phyloP scores from a whole-genome alignment of 2,113 vertebrate genomes.

The Dicaeum eximium region DNA sequence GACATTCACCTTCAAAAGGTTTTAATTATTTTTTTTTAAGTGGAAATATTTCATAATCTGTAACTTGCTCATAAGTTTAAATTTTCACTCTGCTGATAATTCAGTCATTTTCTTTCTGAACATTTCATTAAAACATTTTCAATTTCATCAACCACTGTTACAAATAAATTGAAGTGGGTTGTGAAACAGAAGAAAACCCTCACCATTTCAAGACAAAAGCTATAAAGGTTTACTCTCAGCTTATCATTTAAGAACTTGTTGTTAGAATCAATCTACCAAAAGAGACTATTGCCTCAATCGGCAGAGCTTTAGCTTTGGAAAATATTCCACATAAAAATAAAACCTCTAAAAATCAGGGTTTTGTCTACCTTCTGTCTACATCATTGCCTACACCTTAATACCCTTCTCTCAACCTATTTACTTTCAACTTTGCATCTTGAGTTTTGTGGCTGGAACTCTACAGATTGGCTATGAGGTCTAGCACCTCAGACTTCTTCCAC shows the following conservation, averaged over 20 bases:
- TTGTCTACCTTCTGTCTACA: neutral
- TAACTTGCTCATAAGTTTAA: neutral
- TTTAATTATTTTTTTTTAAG: neutral
- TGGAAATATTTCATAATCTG: neutral
- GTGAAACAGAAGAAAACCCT: neutral
- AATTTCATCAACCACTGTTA: neutral
- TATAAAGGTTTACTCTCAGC: neutral
- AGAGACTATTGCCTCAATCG: neutral
- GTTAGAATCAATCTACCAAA: neutral
- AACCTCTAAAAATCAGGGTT: neutral
- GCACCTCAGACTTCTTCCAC: neutral
- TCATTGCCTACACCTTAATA: neutral
- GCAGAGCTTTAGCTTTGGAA: neutral
- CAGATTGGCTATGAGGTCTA: neutral
- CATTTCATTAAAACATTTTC: neutral
- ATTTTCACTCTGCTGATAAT: neutral
- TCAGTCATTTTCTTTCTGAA: neutral
- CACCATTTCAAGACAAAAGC: neutral
- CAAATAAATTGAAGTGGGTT: neutral
- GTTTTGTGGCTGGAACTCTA: neutral
- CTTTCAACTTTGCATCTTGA: accelerated
- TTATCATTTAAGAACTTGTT: neutral
- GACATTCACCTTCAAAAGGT: neutral
- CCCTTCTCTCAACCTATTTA: neutral
- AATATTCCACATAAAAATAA: neutral